These are phyloP conservation scores for Crocuta crocuta DNA, from an alignment of 2,113 vertebrate species.

Conservation along the genomic window DNA sequence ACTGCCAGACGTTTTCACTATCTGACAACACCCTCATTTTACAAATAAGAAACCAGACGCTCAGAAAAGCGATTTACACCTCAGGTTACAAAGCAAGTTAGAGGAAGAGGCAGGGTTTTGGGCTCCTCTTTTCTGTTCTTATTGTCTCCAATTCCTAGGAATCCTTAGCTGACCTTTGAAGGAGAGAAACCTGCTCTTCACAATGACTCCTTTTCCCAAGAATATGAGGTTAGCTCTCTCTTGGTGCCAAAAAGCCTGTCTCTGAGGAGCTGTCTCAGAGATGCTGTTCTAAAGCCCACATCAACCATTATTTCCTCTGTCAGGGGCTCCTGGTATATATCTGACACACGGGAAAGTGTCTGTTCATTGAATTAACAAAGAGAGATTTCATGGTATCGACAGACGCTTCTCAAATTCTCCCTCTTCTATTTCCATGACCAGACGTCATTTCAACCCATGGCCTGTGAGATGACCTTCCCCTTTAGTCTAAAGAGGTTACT, in stretches of 20 bases:
- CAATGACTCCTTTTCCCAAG: neutral
- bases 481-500: neutral
- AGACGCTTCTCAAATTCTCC: neutral
- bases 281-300: neutral
- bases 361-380: neutral
- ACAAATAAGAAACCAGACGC: conserved; percentile 44
- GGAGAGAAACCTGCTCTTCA: neutral
- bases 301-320: neutral
- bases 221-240: neutral
- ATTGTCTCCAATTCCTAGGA: neutral
- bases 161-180: neutral
- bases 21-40: neutral
- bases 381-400: neutral
- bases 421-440: neutral
- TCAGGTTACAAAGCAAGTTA: neutral
- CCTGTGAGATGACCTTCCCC: neutral
- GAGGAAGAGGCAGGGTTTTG: neutral
- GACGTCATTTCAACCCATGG: neutral
- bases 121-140: neutral
- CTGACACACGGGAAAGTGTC: neutral
- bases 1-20: neutral
- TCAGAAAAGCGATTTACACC: neutral
- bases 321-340: fast-evolving
- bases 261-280: neutral
- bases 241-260: neutral